phyloP scores from a whole-genome alignment of 53 echinoderm and acorn worm genomes.

The Temnopleurus reevesii region DNA sequence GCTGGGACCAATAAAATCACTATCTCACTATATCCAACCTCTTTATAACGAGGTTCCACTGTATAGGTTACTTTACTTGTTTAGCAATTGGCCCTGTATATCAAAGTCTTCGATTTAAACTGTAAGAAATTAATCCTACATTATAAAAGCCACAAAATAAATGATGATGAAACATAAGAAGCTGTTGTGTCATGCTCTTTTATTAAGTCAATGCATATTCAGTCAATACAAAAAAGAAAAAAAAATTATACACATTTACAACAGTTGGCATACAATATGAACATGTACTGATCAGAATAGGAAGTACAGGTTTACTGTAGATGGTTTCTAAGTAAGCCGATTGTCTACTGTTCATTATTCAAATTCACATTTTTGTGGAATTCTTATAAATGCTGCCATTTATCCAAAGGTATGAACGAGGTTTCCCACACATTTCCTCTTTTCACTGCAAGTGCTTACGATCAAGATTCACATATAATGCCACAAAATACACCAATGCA shows the following conservation, averaged over 20 bases:
- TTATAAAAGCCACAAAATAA: no score
- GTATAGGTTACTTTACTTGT: no score
- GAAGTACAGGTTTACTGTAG: no score
- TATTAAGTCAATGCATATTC: conserved; percentile 1
- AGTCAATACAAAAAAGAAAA: background rate
- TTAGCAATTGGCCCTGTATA: no score
- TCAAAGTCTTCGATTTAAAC: no score
- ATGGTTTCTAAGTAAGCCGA: no score
- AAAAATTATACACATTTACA: conserved; percentile 13
- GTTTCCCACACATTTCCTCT: background rate
- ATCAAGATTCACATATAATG: background rate
- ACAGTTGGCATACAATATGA: background rate
- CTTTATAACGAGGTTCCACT: no score
- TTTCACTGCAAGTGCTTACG: background rate
- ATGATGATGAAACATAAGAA: no score
- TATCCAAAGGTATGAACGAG: background rate
- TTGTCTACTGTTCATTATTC: background rate
- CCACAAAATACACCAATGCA: conserved; percentile 22
- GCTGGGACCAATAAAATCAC: no score
- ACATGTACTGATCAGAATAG: background rate
- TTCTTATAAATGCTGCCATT: background rate
- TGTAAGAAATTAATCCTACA: no score
- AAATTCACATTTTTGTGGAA: background rate
- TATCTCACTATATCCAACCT: no score
- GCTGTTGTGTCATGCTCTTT: background rate